Evolutionary conservation across 2,888 invertebrate genomes (phyloP).

Genomic region (Caenorhabditis afra): DNA sequence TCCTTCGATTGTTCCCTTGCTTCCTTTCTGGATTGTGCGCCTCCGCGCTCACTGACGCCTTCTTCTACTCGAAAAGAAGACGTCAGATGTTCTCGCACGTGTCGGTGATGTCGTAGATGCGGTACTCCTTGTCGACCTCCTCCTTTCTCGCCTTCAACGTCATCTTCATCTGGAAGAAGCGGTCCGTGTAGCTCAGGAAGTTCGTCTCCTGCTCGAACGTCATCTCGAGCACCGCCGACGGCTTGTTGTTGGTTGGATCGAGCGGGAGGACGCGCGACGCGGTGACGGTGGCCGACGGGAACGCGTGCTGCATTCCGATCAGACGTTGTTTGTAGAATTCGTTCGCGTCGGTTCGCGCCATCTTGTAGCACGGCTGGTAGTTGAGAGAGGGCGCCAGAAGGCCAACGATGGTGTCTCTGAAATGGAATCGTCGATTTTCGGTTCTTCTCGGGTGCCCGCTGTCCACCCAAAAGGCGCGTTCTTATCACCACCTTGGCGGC

Average conservation of each 20-base stretch:
- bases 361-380: slow-evolving; percentile 23
- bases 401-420: slow-evolving; percentile 13
- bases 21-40: too few relatives aligned
- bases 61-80: too few relatives aligned
- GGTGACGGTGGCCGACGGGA: background rate
- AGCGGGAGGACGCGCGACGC: slow-evolving; percentile 2
- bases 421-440: too few relatives aligned
- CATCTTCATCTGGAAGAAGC: slow-evolving; percentile 17
- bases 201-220: slow-evolving; percentile 20
- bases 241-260: background rate
- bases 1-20: too few relatives aligned
- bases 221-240: slow-evolving; percentile 4
- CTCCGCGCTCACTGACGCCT: too few relatives aligned
- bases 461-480: too few relatives aligned
- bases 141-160: slow-evolving; percentile 17
- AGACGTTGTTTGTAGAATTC: slow-evolving; percentile 20
- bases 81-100: too few relatives aligned
- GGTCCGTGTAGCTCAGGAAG: slow-evolving; percentile 17
- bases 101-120: slow-evolving; percentile 25
- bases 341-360: slow-evolving; percentile 10
- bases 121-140: slow-evolving; percentile 17
- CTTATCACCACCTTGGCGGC: too few relatives aligned
- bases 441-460: too few relatives aligned
- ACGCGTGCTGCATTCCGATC: slow-evolving; percentile 30
- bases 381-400: slow-evolving; percentile 12